These are phyloP conservation scores for Urocolius indicus DNA, from an alignment of 2,113 vertebrate genomes.

Conservation along the genomic window DNA sequence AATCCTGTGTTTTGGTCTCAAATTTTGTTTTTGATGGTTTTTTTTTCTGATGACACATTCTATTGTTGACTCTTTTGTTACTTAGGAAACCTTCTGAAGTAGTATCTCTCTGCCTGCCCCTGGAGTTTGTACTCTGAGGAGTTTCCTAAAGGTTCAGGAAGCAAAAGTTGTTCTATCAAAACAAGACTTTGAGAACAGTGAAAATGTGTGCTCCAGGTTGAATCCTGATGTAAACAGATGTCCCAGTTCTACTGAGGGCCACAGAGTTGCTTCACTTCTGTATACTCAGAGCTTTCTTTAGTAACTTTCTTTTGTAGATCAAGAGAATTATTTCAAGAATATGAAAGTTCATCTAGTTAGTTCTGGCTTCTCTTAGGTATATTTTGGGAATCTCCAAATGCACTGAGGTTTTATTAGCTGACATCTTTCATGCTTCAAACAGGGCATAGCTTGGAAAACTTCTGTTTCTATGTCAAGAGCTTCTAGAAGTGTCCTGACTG, in stretches of 20 bases:
- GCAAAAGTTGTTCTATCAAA: background rate
- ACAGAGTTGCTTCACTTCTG: background rate
- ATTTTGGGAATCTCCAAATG: background rate
- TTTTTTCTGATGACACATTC: background rate
- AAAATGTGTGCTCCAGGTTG: background rate
- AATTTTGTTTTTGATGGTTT: background rate
- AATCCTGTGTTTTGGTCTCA: background rate
- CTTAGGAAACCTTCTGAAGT: background rate
- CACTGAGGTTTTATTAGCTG: background rate
- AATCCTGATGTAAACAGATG: background rate
- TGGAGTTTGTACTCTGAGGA: background rate
- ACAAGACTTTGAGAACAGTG: background rate
- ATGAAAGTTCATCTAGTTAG: background rate
- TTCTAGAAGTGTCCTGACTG: background rate
- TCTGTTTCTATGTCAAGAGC: background rate
- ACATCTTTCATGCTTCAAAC: background rate
- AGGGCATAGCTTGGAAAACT: background rate
- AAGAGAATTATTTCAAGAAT: background rate
- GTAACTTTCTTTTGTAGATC: background rate
- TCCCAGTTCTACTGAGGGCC: background rate
- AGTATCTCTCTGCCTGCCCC: background rate
- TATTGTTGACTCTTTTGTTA: background rate
- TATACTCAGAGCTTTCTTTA: background rate
- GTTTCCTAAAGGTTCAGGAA: background rate
- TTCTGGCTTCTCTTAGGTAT: background rate